These are phyloP conservation scores for Drosophila carrolli DNA, from an alignment of 1,140 invertebrate genomes.

Conservation along the genomic window DNA sequence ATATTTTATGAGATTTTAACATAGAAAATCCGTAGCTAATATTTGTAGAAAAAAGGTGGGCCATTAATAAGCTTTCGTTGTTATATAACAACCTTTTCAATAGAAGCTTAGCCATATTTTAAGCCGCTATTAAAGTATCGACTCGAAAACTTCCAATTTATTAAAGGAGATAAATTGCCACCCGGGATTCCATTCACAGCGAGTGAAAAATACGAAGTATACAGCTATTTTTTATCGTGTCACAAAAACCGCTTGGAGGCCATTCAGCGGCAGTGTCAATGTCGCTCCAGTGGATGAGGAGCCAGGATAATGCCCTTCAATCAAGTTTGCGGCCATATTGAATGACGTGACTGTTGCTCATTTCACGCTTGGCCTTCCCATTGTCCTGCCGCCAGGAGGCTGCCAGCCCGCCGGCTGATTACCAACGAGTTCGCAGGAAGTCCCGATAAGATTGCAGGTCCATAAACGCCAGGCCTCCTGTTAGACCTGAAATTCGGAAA, in stretches of 20 bases:
- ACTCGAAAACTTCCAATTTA: constrained; percentile 40
- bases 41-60: not conserved
- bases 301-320: constrained; percentile 46
- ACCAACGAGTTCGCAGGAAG: constrained; percentile 39
- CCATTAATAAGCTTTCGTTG: no score
- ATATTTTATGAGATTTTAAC: not conserved
- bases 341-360: constrained; percentile 51
- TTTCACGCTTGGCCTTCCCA: constrained; percentile 51
- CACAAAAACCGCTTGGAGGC: constrained; percentile 33
- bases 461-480: constrained; percentile 32
- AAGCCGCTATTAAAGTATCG: constrained; percentile 32
- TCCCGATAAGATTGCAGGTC: constrained; percentile 40
- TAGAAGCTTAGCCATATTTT: constrained; percentile 20
- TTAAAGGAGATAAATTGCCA: constrained; percentile 47
- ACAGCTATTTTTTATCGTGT: constrained; percentile 40
- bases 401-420: constrained; percentile 35
- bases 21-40: not conserved
- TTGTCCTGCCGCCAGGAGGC: constrained; percentile 35
- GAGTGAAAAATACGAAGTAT: constrained; percentile 23
- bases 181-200: constrained; percentile 10
- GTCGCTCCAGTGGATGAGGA: constrained; percentile 29
- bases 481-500: constrained; percentile 1
- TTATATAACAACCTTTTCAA: not conserved
- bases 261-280: constrained; percentile 35
- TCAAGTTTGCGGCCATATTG: constrained; percentile 37